These are phyloP conservation scores for Zygaena filipendulae DNA, from an alignment of 2,888 invertebrate species.

Conservation along the genomic window DNA sequence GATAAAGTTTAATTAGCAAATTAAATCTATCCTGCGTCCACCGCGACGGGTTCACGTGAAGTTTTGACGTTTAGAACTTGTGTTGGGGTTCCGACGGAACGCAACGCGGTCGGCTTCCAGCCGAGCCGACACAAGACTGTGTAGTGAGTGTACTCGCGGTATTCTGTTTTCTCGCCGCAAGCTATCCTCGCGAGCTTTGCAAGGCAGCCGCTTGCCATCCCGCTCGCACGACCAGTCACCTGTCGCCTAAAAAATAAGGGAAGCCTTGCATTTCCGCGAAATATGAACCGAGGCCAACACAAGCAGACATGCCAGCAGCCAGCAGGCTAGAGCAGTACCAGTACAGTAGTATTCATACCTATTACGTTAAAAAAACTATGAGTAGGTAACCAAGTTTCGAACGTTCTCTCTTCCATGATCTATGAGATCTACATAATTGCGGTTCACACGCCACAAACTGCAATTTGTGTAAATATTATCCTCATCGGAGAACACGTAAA, in stretches of 20 bases:
- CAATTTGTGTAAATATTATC: slow-evolving; percentile 46
- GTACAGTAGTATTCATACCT: no score
- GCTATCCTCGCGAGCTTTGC: slow-evolving; percentile 39
- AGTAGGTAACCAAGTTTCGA: slow-evolving; percentile 1
- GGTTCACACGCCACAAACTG: slow-evolving; percentile 31
- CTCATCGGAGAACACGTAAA: slow-evolving; percentile 39
- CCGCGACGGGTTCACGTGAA: slow-evolving; percentile 40
- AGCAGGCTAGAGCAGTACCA: no score
- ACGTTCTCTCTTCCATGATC: neutral
- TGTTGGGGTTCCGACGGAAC: slow-evolving; percentile 17
- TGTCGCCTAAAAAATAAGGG: slow-evolving; percentile 49
- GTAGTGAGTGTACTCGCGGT: slow-evolving; percentile 14
- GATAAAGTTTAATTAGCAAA: no score
- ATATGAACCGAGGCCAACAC: slow-evolving; percentile 47
- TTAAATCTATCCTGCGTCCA: no score
- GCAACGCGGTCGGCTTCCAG: slow-evolving; percentile 35
- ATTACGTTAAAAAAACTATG: neutral
- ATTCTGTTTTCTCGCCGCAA: slow-evolving; percentile 19
- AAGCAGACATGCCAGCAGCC: slow-evolving; percentile 22
- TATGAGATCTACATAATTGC: slow-evolving; percentile 9
- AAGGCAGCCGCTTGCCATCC: slow-evolving; percentile 31
- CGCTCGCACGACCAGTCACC: slow-evolving; percentile 52
- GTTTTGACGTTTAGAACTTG: slow-evolving; percentile 42
- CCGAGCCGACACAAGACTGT: slow-evolving; percentile 55
- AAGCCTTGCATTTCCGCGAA: slow-evolving; percentile 58